Conservation (phyloP, 2,113 vertebrate species). For the Gymnarchus niloticus region DNA sequence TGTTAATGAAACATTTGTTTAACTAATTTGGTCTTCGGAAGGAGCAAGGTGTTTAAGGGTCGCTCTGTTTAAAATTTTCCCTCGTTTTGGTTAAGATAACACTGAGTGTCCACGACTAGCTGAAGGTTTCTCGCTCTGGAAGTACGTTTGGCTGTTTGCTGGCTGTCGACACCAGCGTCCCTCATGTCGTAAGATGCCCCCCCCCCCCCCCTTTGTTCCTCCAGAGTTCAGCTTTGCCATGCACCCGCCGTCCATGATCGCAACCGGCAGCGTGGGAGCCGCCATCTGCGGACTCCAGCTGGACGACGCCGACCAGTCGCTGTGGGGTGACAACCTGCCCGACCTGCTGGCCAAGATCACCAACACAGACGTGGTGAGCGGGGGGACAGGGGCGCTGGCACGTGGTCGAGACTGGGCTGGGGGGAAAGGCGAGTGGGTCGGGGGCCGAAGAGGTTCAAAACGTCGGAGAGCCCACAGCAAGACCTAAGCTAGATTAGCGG, state of each 20-base stretch:
- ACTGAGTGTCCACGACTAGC: no score
- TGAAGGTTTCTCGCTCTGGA: not conserved
- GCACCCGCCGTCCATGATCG: constrained; percentile 95
- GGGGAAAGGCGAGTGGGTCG: not conserved
- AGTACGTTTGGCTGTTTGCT: not conserved
- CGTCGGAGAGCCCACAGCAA: not conserved
- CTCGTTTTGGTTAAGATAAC: not conserved
- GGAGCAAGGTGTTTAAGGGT: not conserved
- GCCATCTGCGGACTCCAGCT: constrained; percentile 90
- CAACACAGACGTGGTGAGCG: constrained; percentile 92
- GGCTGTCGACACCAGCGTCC: not conserved
- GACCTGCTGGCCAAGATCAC: constrained; percentile 93
- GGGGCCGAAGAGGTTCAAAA: not conserved
- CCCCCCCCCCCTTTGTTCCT: constrained; percentile 18
- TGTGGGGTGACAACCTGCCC: constrained; percentile 74
- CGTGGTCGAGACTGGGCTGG: not conserved
- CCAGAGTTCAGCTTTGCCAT: constrained; percentile 92
- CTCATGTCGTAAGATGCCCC: not conserved
- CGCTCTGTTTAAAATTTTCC: not conserved
- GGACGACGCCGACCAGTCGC: constrained; percentile 67
- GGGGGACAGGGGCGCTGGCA: not conserved
- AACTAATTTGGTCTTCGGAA: not conserved
- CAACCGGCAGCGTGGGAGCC: constrained; percentile 89
- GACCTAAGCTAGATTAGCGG: not conserved
- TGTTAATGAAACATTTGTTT: not conserved